Base-by-base conservation (phyloP, 2,888 invertebrate genomes). In the Leucoptera coffeella region DNA sequence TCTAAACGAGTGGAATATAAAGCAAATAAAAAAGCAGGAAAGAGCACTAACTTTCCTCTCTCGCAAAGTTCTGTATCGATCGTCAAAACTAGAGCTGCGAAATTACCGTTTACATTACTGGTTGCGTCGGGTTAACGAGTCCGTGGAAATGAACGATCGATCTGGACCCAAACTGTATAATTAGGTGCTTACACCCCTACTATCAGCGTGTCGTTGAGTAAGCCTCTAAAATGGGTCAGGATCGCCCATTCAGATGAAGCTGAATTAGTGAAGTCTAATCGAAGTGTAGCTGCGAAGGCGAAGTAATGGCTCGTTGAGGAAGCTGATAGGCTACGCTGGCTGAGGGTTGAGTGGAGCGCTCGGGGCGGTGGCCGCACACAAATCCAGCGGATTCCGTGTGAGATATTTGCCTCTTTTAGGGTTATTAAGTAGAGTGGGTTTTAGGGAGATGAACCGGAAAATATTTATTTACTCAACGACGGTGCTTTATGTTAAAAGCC, bases 371-470 rank as follows among this genome's bases (percentile, higher is more conserved):
- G n/a, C n/a, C n/a, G n/a, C n/a, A 45, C 44, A 54, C 56, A 61
- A 65, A 67, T 64, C 64, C 58, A 40, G 44, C 40, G 57, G 57
- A 60, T 60, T 59, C 56, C 51, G 45, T 54, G 50, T 56, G 56
- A 65, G 59, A 64, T 62, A 65, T 61, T 51, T 49, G 44, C 48
- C 50, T 53, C 59, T 48, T 59, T 64, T 50, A 59, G 51, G 54
- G 65, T 61, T 67, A 64, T 69, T 65, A 64, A 62, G 50, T 49
- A 53, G 52, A 65, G 62, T 60, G 59, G 59, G 61, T 59, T 60
- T 65, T 60, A 64, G 50, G 60, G 50, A 62, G 62, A 69, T 59
- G 59, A 60, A 51, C 43, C 40, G 43, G 41, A 43, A 43, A 55
- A 61, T 61, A 60, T 7, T n/a, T 55, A 60, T 64, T 50, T 47